Evolutionary conservation across 2,113 vertebrate species (phyloP).

Genomic region (Protobothrops mucrosquamatus): DNA sequence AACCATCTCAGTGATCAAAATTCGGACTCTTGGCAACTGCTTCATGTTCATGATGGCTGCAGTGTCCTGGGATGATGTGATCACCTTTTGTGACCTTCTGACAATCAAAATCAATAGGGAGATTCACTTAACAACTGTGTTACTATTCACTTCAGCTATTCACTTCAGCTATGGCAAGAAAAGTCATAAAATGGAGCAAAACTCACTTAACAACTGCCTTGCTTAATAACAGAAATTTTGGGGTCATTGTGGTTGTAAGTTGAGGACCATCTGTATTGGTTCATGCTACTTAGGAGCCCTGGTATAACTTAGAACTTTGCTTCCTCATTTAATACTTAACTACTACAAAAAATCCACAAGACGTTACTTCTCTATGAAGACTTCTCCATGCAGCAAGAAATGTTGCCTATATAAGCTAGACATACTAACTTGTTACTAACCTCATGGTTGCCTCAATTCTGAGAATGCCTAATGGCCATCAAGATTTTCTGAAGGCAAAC

Average conservation of each 20-base stretch:
- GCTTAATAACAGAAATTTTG: not conserved
- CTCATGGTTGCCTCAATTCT: not conserved
- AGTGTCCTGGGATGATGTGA: too few relatives aligned
- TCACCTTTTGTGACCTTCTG: not conserved
- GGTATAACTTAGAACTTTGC: constrained; percentile 19
- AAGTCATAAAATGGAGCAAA: not conserved
- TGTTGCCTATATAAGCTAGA: not conserved
- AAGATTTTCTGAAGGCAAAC: not conserved
- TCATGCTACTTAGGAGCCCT: constrained; percentile 59
- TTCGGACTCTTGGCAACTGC: not conserved
- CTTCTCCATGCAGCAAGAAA: not conserved
- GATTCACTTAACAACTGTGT: not conserved
- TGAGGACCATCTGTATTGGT: not conserved
- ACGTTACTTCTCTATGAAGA: not conserved
- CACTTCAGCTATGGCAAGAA: not conserved
- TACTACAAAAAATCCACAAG: not conserved
- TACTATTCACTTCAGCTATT: too few relatives aligned
- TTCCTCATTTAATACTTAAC: not conserved
- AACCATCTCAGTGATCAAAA: not conserved
- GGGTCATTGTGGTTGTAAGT: not conserved
- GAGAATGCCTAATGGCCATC: not conserved
- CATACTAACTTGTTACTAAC: not conserved
- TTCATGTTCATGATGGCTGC: not conserved
- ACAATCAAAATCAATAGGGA: not conserved
- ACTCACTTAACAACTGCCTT: not conserved